A percentile compares a stretch with the other conserved stretches of the same genome.
Conservation (phyloP, 2,888 invertebrate species). For the Cosmia pyralina region DNA sequence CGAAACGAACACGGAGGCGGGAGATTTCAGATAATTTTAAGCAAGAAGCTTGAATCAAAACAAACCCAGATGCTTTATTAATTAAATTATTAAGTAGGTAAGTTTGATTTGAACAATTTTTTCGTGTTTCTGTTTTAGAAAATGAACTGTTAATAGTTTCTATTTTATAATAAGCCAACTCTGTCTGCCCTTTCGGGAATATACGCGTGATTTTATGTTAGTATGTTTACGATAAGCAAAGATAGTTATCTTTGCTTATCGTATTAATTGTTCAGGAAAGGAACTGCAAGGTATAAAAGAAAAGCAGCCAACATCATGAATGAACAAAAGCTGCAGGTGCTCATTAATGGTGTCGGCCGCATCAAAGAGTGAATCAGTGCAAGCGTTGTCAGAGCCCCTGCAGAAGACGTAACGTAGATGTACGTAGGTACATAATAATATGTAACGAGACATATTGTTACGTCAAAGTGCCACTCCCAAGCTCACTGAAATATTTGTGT, state of each 20-base stretch:
- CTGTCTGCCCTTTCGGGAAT: neutral
- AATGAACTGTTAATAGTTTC: neutral
- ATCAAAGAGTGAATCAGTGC: conserved; percentile 22
- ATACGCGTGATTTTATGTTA: neutral
- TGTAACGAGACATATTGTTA: conserved; percentile 74
- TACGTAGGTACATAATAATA: conserved; percentile 50
- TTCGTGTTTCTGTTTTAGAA: neutral
- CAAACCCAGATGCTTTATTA: conserved; percentile 6
- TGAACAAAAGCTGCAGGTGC: neutral
- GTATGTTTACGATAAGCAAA: neutral
- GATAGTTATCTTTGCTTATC: no score
- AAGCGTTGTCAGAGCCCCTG: conserved; percentile 34
- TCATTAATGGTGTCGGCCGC: conserved; percentile 24
- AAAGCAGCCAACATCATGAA: conserved; percentile 3
- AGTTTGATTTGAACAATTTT: neutral
- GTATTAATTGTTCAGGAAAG: conserved; percentile 8
- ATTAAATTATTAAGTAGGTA: conserved; percentile 9
- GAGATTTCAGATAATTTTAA: conserved; percentile 43
- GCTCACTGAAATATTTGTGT: conserved; percentile 81
- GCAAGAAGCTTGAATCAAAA: conserved; percentile 25
- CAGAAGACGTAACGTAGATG: conserved; percentile 47
- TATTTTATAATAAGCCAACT: neutral
- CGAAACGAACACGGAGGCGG: conserved; percentile 36
- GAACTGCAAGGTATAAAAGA: neutral
- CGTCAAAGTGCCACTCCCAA: conserved; percentile 81